phyloP scores from a whole-genome alignment of 2,797 vertebrate species.

The Anguilla megastoma region DNA sequence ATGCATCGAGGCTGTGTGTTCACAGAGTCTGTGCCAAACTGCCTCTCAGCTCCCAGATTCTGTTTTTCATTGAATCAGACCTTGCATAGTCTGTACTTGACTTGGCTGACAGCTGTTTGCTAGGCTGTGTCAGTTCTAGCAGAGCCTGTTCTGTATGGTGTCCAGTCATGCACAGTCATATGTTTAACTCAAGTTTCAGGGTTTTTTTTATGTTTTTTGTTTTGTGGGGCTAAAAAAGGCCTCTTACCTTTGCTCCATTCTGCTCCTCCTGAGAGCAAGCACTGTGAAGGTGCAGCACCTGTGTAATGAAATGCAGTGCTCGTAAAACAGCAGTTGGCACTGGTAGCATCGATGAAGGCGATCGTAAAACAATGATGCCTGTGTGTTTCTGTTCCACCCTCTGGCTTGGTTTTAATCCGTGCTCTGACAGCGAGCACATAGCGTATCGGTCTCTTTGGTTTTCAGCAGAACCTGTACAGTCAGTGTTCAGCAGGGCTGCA shows the following conservation, averaged over 20 bases:
- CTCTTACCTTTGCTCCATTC: background rate
- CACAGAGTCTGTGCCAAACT: background rate
- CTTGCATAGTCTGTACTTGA: background rate
- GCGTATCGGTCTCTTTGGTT: background rate
- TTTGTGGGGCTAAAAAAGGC: background rate
- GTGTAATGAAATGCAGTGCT: background rate
- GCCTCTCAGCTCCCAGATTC: background rate
- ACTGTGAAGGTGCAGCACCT: background rate
- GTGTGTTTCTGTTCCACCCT: background rate
- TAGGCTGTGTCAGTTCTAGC: slow-evolving; percentile 7
- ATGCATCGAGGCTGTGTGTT: background rate
- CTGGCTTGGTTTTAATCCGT: background rate
- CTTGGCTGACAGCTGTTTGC: background rate
- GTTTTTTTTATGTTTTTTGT: background rate
- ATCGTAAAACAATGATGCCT: background rate
- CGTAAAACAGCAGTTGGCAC: background rate
- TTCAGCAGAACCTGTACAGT: background rate
- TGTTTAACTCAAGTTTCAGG: background rate
- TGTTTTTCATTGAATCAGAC: background rate
- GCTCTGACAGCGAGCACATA: background rate
- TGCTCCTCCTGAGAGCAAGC: background rate
- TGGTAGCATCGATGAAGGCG: background rate
- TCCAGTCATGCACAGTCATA: background rate
- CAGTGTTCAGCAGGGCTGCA: background rate
- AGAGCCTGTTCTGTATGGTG: background rate